These are phyloP conservation scores for Microplitis deprimator DNA, from an alignment of 2,888 invertebrate genomes.

Conservation along the genomic window DNA sequence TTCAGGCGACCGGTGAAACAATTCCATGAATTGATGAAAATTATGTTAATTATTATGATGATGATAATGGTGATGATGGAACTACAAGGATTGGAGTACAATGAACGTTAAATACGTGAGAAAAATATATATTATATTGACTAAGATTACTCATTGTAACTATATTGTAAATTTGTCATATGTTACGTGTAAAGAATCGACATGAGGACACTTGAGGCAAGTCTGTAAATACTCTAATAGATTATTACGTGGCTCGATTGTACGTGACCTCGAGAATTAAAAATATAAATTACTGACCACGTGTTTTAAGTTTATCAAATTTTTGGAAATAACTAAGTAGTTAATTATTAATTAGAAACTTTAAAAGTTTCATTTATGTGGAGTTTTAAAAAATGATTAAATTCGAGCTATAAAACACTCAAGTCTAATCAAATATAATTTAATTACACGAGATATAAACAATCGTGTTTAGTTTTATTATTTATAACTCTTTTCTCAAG, in stretches of 20 bases:
- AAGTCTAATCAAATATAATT: constrained; percentile 6
- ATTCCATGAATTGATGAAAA: neutral
- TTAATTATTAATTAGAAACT: neutral
- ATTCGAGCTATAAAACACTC: too few relatives aligned
- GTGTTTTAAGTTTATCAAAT: neutral
- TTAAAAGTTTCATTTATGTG: too few relatives aligned
- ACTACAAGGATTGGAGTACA: constrained; percentile 4
- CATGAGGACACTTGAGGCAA: constrained; percentile 40
- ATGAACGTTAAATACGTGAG: constrained; percentile 14
- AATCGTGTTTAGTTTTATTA: neutral
- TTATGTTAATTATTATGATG: neutral
- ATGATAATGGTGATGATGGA: neutral
- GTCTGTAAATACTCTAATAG: constrained; percentile 41
- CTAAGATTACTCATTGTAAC: constrained; percentile 30
- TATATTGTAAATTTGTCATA: constrained; percentile 42
- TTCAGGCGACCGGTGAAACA: neutral
- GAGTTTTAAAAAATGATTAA: too few relatives aligned
- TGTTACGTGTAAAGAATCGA: constrained; percentile 45
- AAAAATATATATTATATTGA: constrained; percentile 41
- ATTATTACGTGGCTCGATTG: constrained; percentile 32
- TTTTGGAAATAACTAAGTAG: neutral
- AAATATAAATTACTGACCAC: neutral
- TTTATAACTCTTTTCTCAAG: neutral
- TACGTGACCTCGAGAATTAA: constrained; percentile 30
- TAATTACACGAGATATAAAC: constrained; percentile 13